phyloP scores from a whole-genome alignment of 2,888 invertebrate species.

The Colletes collaris region DNA sequence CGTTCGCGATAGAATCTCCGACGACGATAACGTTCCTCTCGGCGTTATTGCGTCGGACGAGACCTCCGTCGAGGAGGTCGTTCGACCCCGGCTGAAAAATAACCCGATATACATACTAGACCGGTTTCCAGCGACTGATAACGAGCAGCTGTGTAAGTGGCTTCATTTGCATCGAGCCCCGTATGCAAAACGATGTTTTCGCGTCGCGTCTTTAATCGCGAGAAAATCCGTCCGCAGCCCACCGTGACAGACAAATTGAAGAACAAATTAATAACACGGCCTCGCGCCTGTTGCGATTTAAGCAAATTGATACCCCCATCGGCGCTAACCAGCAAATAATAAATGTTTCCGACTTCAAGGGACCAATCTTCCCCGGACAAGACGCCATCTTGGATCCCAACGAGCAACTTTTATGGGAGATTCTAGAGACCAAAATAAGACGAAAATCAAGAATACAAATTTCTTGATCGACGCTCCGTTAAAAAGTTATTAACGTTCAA shows the following conservation, averaged over 20 bases:
- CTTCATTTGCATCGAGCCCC: slow-evolving; percentile 43
- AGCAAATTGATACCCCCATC: too few species aligned
- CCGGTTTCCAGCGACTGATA: slow-evolving; percentile 52
- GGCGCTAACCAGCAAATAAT: too few species aligned
- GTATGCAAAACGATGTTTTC: slow-evolving; percentile 43
- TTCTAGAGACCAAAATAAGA: too few species aligned
- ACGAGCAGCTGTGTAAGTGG: slow-evolving; percentile 59
- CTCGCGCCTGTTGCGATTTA: too few species aligned
- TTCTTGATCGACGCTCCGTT: too few species aligned
- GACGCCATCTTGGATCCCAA: too few species aligned
- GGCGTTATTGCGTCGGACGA: neutral
- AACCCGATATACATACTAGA: slow-evolving; percentile 27
- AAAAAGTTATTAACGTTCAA: too few species aligned
- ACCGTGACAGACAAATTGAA: neutral
- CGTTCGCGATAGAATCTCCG: too few species aligned
- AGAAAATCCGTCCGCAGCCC: slow-evolving; percentile 3
- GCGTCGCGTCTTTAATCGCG: slow-evolving; percentile 32
- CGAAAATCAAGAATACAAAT: too few species aligned
- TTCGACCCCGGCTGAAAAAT: slow-evolving; percentile 6
- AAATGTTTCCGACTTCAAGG: too few species aligned
- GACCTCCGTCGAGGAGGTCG: slow-evolving; percentile 27
- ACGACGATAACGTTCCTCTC: neutral
- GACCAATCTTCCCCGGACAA: too few species aligned
- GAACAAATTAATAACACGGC: neutral
- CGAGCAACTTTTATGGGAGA: too few species aligned